phyloP scores from a whole-genome alignment of 2,888 invertebrate genomes.

The Encarsia formosa region DNA sequence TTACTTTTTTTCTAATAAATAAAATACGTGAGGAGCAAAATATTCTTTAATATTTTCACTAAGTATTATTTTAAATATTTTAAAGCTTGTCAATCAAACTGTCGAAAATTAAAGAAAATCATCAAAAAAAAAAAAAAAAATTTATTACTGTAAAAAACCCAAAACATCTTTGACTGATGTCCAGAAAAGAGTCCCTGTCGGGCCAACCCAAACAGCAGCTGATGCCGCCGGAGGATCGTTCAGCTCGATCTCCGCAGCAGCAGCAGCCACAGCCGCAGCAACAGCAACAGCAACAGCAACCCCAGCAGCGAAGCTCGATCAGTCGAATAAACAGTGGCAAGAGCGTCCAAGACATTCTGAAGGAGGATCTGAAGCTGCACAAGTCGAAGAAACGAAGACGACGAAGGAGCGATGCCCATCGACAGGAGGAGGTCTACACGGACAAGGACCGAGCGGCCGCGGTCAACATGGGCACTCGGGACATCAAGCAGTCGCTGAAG shows the following conservation, averaged over 20 bases:
- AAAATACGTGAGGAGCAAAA: too few relatives aligned
- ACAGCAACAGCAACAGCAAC: not conserved
- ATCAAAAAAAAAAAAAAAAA: too few relatives aligned
- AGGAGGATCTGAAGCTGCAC: conserved; percentile 40
- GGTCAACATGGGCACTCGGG: conserved; percentile 78
- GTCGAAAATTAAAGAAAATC: too few relatives aligned
- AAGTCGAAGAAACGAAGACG: conserved; percentile 46
- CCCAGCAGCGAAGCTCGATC: conserved; percentile 4
- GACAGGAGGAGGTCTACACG: conserved; percentile 74
- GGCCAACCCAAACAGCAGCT: too few relatives aligned
- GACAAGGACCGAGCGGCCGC: conserved; percentile 90
- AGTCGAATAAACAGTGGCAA: not conserved
- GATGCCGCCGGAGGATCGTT: too few relatives aligned
- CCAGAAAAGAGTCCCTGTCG: too few relatives aligned
- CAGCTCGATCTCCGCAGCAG: not conserved
- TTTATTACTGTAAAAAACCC: too few relatives aligned
- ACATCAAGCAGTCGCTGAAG: conserved; percentile 80
- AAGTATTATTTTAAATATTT: too few relatives aligned
- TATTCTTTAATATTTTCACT: too few relatives aligned
- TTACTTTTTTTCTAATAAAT: too few relatives aligned
- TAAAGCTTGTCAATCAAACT: too few relatives aligned
- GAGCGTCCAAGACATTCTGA: conserved; percentile 32
- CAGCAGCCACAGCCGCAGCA: conserved; percentile 5
- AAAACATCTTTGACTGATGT: too few relatives aligned
- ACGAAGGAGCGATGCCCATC: conserved; percentile 35